phyloP scores from a whole-genome alignment of 2,797 vertebrate species.

The Lepus oiostolus region DNA sequence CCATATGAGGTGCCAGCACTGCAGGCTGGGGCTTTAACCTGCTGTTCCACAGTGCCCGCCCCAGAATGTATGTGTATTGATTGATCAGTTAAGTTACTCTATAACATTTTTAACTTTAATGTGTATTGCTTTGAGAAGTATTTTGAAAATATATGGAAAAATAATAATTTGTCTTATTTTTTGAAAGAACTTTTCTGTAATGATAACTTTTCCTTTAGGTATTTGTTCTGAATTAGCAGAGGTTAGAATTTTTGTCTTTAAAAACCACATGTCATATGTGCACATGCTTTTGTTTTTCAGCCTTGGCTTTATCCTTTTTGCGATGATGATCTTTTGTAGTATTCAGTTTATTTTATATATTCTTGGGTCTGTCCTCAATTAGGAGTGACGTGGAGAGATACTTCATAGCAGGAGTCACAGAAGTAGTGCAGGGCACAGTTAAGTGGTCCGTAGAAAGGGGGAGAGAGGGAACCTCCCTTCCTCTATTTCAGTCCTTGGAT shows the following conservation, averaged over 20 bases:
- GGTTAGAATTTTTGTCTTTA: background rate
- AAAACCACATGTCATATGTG: background rate
- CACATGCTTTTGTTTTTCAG: background rate
- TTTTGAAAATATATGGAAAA: conserved; percentile 9
- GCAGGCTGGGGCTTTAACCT: too few species aligned
- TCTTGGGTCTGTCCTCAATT: background rate
- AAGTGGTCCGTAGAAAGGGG: too few species aligned
- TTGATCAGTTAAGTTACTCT: background rate
- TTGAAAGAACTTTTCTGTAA: background rate
- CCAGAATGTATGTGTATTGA: too few species aligned
- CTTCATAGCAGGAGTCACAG: background rate
- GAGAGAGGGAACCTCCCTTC: too few species aligned
- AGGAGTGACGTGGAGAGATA: background rate
- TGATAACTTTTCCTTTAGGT: background rate
- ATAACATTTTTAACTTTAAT: background rate
- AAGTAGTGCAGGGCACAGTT: background rate
- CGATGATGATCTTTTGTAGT: background rate
- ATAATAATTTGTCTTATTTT: background rate
- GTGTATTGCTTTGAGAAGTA: background rate
- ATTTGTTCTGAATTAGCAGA: conserved; percentile 17
- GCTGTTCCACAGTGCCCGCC: too few species aligned
- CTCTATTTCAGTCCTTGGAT: too few species aligned
- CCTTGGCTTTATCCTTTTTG: background rate
- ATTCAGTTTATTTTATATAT: background rate
- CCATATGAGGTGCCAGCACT: too few species aligned